Evolutionary conservation across 2,113 vertebrate genomes (phyloP).

Genomic region (Isichthys henryi): DNA sequence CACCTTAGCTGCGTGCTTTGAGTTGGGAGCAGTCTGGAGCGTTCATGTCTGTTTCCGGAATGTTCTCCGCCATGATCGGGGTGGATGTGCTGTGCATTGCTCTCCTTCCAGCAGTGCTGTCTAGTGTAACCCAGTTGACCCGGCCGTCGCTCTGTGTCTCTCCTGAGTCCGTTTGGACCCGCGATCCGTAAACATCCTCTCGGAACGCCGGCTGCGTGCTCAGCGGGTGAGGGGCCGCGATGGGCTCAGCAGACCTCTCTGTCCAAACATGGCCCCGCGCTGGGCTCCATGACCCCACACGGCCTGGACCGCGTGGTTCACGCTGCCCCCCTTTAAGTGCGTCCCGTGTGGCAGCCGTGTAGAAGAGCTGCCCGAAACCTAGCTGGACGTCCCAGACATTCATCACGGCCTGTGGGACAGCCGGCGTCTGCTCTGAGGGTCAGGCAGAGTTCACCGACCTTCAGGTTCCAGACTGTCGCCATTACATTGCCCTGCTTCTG

Average conservation of each 20-base stretch:
- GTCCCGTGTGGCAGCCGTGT: background rate
- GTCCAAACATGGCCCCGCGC: background rate
- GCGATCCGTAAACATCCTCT: background rate
- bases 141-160: background rate
- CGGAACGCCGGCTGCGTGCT: background rate
- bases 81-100: background rate
- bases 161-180: background rate
- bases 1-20: background rate
- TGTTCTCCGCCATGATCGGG: background rate
- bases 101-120: background rate
- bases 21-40: background rate
- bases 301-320: background rate
- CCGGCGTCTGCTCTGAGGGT: background rate
- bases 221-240: background rate
- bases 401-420: background rate
- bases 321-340: background rate
- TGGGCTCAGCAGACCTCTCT: background rate
- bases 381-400: background rate
- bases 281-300: background rate
- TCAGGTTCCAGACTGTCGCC: background rate
- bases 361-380: background rate
- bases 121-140: background rate
- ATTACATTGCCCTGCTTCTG: background rate
- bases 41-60: background rate
- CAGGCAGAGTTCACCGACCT: slow-evolving; percentile 9